Base-by-base conservation (phyloP, 2,797 vertebrate genomes). In the Rhinatrema bivittatum region DNA sequence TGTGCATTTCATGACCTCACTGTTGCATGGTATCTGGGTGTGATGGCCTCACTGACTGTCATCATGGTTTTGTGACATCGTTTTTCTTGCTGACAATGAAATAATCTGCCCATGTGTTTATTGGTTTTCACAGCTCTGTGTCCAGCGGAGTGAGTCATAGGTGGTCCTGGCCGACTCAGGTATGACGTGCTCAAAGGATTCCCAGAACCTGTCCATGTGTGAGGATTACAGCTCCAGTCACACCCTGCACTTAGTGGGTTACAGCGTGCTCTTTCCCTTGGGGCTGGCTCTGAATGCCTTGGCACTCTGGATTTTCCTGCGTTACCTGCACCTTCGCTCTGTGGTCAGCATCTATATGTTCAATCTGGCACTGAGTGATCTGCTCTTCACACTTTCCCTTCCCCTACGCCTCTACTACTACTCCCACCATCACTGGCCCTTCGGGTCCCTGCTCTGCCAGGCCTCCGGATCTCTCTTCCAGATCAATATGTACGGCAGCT, bases 401-500 rank as follows among this genome's bases (percentile, higher is more conserved):
- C 81, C 84, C 0, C 34, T 87, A 38, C 48, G 82, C 14, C 60
- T 87, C 40, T 79, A 72, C 43, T 87, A 81, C 45, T 81, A 81
- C 7, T 48, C 53, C 16, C 56, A 42, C 12, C 74, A 81, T 38
- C 9, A 61, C 32, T 87, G 84, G 84, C 68, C 72, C 32, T 79
- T 85, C 16, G 68, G 74, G 0, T 36, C 19, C 19, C 35, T 70
- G 16, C 39, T 78, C 29, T 87, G 84, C 52, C 81, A 79, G 41
- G 50, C 53, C 5, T 74, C 79, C 3, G 81, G 81, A 4, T 85
- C 82, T 3, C 51, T 84, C 49, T 86, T 87, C 61, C 84, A 86
- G 57, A 83, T 86, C 46, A 87, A 87, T 49, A 78, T 87, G 81
- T 86, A 85, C 0, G 84, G 84, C 10, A 87, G 84, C 62, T 87